Base-by-base conservation (phyloP, 1,140 invertebrate genomes). In the Antheraea pernyi region DNA sequence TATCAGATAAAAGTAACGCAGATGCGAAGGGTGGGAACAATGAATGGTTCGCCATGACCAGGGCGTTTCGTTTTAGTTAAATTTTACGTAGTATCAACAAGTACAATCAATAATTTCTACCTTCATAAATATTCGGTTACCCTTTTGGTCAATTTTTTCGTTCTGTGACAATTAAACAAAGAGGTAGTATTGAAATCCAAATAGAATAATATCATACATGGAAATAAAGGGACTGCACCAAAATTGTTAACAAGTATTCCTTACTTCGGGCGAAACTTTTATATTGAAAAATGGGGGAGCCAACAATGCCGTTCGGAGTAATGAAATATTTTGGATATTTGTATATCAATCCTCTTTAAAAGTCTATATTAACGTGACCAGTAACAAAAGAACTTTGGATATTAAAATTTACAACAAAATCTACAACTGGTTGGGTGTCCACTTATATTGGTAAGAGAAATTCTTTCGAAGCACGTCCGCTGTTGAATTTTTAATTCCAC, bases 291-390 rank as follows among this genome's bases (percentile, higher is more conserved):
- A 66, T 65, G 61, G 78, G 82, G 84, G 79, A 76, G 65, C 78
- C 77, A 78, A 83, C 77, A 82, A 82, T 81, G 75, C 80, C 75
- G 76, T 67, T 77, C 74, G 65, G 71, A 79, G 73, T 83, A 83
- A 89, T 89, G 85, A 89, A 89, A 89, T 89, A 89, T 85, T 83
- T 82, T 76, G 80, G 83, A 89, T 87, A 87, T 86, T 83, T 89
- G 80, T 81, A 81, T 84, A 53, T 83, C 81, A 83, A 86, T 86
- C 87, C 78, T 70, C 72, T 67, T 74, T 71, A 72, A 68, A 66
- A 74, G 60, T 71, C 71, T 68, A 70, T 79, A 71, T 64, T n/a
- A 69, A 69, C 71, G 71, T 61, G 59, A 72, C 82, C 83, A 82
- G 65, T 70, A 30, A 39, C 37, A 61, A 46, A 71, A 74, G 77